Evolutionary conservation across 2,797 vertebrate species (phyloP).

Genomic region (Xyrichtys novacula): DNA sequence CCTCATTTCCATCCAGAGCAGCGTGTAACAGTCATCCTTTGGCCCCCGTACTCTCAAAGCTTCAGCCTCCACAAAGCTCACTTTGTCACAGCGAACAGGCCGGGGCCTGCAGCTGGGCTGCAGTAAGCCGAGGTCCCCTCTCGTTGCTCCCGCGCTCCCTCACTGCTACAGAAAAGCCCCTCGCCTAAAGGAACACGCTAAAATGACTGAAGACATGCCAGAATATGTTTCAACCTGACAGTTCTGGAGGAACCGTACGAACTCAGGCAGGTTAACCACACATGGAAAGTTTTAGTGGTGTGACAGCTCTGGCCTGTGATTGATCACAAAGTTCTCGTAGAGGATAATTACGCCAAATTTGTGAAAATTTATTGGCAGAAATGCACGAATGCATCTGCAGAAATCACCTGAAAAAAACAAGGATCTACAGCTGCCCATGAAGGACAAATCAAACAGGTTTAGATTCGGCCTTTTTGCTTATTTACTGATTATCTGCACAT

Average conservation of each 20-base stretch:
- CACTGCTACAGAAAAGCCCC: constrained; percentile 17
- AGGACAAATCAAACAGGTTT: too few species aligned
- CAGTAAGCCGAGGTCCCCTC: constrained; percentile 31
- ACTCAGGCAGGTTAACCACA: neutral
- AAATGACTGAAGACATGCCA: constrained; percentile 9
- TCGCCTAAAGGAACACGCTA: constrained; percentile 21
- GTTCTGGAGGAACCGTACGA: neutral
- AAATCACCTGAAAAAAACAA: too few species aligned
- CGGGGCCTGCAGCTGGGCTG: constrained; percentile 68
- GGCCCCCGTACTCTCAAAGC: constrained; percentile 60
- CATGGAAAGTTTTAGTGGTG: neutral
- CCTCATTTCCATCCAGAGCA: constrained; percentile 76
- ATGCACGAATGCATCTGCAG: too few species aligned
- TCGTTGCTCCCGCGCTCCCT: constrained; percentile 14
- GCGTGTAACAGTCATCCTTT: constrained; percentile 68
- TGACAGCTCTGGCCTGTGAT: too few species aligned
- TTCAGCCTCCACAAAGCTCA: constrained; percentile 73
- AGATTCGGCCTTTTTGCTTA: too few species aligned
- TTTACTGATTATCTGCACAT: too few species aligned
- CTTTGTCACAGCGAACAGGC: constrained; percentile 75
- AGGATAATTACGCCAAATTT: too few species aligned
- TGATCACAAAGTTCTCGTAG: too few species aligned
- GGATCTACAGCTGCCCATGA: too few species aligned
- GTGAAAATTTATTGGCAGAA: too few species aligned
- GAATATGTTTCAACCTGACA: constrained; percentile 4